Base-by-base conservation (phyloP, 2,888 invertebrate genomes). In the Eristalinus aeneus region DNA sequence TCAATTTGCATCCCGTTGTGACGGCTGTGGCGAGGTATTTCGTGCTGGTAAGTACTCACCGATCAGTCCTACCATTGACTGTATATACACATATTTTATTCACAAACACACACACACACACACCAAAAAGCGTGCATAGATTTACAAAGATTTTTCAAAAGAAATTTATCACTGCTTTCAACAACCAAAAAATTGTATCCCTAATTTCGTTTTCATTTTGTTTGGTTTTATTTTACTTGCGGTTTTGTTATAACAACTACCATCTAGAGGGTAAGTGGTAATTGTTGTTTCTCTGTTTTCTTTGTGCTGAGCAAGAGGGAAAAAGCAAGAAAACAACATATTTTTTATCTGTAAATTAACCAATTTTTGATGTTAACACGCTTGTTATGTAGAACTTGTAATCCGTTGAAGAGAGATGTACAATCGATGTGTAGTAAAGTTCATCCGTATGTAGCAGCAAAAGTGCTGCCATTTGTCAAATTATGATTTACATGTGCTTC, bases 11-110 rank as follows among this genome's bases (percentile, higher is more conserved):
- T 98, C 98, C 90, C 95, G 99, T 90, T 99, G 99, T 94, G 99
- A 99, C 94, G 99, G 98, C 88, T 99, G 99, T 93, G 97, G 97
- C 89, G 98, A 99, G 93, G 98, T 99, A 92, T 99, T 99, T 96
- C 96, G 98, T 92, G 99, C 99, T 94, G 99, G 99, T 99, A 92
- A 95, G 96, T 95, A 5, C 69, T 60, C 9, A 1, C 10, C 16
- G 11, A 8, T 27, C 0, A 39, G 10, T 56, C 58, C 20, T 16
- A 46, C 16, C 16, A n/a, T 58, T 27, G 69, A 60, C 68, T 80
- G 64, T 54, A 74, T 76, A 71, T 64, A 58, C 20, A 39, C 11
- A 5, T 36, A 23, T 46, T 16, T 46, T n/a, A 46, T 16, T 2
- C 39, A 39, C 12, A 27, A 0, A 64, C 34, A 75, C 68, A 54